phyloP scores from a whole-genome alignment of 1,140 invertebrate genomes.

The Diorhabda carinulata region DNA sequence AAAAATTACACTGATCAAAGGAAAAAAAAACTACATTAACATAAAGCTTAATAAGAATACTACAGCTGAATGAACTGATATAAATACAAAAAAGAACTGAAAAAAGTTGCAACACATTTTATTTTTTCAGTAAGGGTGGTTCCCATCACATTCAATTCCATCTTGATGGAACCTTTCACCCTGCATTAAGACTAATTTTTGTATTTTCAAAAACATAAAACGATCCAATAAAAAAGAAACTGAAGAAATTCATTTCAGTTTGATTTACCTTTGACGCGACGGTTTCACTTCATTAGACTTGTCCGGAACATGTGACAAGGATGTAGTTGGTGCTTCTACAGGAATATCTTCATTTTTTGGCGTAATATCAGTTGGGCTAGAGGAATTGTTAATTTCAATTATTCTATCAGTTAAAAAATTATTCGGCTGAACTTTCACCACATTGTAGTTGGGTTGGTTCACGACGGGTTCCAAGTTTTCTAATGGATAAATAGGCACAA shows the following conservation, averaged over 20 bases:
- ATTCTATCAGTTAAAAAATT: constrained; percentile 40
- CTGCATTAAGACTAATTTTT: background rate
- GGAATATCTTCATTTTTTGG: constrained; percentile 5
- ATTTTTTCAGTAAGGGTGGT: background rate
- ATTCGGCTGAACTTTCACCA: constrained; percentile 45
- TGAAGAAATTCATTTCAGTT: no score
- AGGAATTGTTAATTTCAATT: constrained; percentile 10
- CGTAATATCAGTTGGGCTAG: constrained; percentile 7
- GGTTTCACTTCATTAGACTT: no score
- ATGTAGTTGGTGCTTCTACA: no score
- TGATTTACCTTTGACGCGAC: no score
- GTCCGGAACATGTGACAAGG: no score
- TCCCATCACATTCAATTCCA: background rate
- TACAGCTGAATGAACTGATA: no score
- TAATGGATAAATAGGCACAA: constrained; percentile 11
- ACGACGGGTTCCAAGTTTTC: constrained; percentile 10
- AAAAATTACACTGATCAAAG: no score
- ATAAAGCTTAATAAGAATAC: no score
- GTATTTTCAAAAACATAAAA: background rate
- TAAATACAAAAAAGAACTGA: no score
- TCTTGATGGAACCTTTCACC: background rate
- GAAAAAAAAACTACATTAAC: no score
- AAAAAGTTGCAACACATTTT: no score
- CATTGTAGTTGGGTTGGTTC: constrained; percentile 28
- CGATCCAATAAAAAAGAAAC: background rate